Evolutionary conservation across 35 echinoderm and acorn worm species (phyloP).

Genomic region (Apostichopus japonicus): DNA sequence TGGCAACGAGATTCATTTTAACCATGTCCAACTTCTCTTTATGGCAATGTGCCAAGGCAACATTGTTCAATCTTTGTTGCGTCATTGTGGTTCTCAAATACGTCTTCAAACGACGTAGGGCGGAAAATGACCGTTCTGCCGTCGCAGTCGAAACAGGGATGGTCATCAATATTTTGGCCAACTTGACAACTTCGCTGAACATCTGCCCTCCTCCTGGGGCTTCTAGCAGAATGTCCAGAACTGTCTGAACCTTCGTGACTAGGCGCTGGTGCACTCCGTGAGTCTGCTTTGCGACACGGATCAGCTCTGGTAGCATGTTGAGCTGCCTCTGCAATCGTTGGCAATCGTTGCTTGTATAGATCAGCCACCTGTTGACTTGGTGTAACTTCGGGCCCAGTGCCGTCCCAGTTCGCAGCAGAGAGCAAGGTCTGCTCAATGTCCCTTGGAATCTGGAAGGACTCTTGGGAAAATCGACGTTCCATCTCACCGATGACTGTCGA

Average conservation of each 20-base stretch:
- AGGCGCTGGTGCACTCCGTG: neutral
- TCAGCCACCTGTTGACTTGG: conserved; percentile 5
- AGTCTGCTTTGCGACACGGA: conserved; percentile 15
- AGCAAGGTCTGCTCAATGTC: neutral
- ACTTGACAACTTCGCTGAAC: conserved; percentile 15
- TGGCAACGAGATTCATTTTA: too few relatives aligned
- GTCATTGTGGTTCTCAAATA: too few relatives aligned
- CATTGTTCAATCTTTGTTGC: too few relatives aligned
- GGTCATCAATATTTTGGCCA: neutral
- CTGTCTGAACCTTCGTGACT: conserved; percentile 8
- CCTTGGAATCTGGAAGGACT: conserved; percentile 24
- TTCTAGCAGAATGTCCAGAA: neutral
- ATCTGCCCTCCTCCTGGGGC: conserved; percentile 11
- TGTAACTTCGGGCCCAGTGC: conserved; percentile 10
- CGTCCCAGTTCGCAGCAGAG: neutral
- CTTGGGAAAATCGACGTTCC: conserved; percentile 5
- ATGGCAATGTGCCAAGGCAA: too few relatives aligned
- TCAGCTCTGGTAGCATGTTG: neutral
- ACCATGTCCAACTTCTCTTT: too few relatives aligned
- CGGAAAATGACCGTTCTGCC: too few relatives aligned
- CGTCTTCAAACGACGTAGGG: too few relatives aligned
- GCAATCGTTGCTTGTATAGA: neutral
- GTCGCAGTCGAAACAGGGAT: too few relatives aligned
- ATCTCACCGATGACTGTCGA: conserved; percentile 1
- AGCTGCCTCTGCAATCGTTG: neutral